Percentiles rank a stretch among this genome's conserved stretches.
Evolutionary conservation across 2,888 invertebrate species (phyloP).

Genomic region (Parnassius apollo): DNA sequence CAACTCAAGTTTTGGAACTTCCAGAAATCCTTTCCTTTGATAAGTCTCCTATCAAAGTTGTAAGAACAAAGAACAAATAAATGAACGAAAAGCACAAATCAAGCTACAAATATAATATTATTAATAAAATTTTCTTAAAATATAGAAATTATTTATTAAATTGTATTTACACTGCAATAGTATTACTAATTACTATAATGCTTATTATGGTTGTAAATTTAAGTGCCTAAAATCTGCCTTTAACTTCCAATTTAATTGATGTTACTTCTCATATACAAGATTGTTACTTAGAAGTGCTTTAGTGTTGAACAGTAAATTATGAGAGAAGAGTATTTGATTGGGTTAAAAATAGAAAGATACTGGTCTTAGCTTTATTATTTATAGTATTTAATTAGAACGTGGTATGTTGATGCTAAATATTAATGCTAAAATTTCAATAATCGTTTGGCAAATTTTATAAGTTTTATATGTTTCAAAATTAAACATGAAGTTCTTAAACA

Average conservation of each 20-base stretch:
- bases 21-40: constrained; percentile 76
- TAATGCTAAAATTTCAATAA: constrained; percentile 14
- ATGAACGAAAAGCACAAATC: constrained; percentile 70
- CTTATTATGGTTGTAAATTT: constrained; percentile 51
- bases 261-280: constrained; percentile 38
- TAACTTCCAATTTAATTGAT: constrained; percentile 43
- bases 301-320: constrained; percentile 37
- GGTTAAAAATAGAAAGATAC: constrained; percentile 40
- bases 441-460: constrained; percentile 10
- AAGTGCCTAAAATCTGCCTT: constrained; percentile 72
- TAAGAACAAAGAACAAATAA: constrained; percentile 60
- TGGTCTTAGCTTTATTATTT: constrained; percentile 70
- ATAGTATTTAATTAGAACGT: constrained; percentile 46
- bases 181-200: constrained; percentile 36
- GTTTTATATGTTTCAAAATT: constrained; percentile 10
- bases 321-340: constrained; percentile 32
- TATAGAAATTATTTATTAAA: constrained; percentile 39
- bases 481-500: constrained; percentile 18
- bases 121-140: constrained; percentile 46
- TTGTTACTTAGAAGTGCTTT: constrained; percentile 35
- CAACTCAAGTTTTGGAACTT: constrained; percentile 64
- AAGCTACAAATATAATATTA: constrained; percentile 65
- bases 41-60: constrained; percentile 41
- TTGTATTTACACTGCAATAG: constrained; percentile 59
- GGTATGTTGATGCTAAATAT: constrained; percentile 18